A percentile compares a stretch with the other conserved stretches of the same genome.
Conservation (phyloP, 2,113 vertebrate genomes). For the Porphyrio hochstetteri region DNA sequence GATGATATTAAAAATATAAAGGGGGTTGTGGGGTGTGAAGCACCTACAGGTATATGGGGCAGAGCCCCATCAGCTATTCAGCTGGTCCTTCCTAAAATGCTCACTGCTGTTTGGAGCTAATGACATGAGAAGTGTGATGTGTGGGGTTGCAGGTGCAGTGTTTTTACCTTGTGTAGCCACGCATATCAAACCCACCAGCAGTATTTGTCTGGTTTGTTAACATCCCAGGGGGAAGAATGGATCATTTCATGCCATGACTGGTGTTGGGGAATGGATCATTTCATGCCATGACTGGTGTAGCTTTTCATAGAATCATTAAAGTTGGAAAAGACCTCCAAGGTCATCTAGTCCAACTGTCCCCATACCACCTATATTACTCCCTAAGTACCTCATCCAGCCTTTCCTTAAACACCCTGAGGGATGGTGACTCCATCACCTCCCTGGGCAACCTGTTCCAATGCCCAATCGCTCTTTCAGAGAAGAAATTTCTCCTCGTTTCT, state of each 20-base stretch:
- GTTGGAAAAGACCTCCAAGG: too few relatives aligned
- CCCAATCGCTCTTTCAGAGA: too few relatives aligned
- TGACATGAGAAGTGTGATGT: too few relatives aligned
- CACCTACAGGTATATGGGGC: conserved; percentile 29
- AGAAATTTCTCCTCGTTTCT: too few relatives aligned
- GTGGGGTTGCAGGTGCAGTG: not conserved
- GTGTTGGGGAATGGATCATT: not conserved
- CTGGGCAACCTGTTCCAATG: too few relatives aligned
- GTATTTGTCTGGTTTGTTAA: not conserved
- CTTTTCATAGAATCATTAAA: too few relatives aligned
- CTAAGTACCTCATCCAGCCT: too few relatives aligned
- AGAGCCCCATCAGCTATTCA: not conserved
- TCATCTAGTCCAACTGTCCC: too few relatives aligned
- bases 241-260: not conserved
- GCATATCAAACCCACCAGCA: not conserved
- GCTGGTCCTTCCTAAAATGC: not conserved
- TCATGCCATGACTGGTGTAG: fast-evolving
- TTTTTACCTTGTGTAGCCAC: not conserved
- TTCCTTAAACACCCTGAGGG: too few relatives aligned
- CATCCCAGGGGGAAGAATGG: fast-evolving
- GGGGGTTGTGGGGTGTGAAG: not conserved
- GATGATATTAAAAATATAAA: conserved; percentile 20
- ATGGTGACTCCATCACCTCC: too few relatives aligned
- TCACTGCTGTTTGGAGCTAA: not conserved
- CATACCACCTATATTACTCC: too few relatives aligned